Percentiles rank a stretch among this genome's conserved stretches.
These are phyloP conservation scores for Stramonita haemastoma DNA, from an alignment of 2,888 invertebrate genomes.

Conservation along the genomic window DNA sequence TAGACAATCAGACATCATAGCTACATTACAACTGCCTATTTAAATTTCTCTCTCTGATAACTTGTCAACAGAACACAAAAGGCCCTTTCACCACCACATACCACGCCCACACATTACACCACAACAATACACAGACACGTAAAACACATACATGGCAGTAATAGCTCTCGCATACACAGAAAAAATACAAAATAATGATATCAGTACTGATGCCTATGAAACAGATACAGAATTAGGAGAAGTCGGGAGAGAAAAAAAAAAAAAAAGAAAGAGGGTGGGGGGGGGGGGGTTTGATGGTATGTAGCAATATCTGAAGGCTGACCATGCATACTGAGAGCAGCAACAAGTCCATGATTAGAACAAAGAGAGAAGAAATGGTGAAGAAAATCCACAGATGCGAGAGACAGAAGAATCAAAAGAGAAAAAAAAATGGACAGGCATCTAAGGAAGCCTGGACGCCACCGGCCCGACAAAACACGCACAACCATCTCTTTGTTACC, in stretches of 20 bases:
- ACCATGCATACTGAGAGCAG: slow-evolving; percentile 34
- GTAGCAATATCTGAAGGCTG: background rate
- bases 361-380: background rate
- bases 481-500: slow-evolving; percentile 9
- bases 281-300: background rate
- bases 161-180: slow-evolving; percentile 1
- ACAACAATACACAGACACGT: background rate
- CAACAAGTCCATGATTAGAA: slow-evolving; percentile 26
- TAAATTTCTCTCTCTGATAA: too few relatives aligned
- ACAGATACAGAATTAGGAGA: background rate
- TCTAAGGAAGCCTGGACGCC: slow-evolving; percentile 20
- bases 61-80: too few relatives aligned
- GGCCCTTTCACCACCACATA: background rate
- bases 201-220: slow-evolving; percentile 24
- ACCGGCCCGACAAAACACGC: slow-evolving; percentile 25
- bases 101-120: background rate
- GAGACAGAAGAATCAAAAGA: background rate
- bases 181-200: background rate
- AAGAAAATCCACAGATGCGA: background rate
- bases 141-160: background rate
- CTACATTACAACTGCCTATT: too few relatives aligned
- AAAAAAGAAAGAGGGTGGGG: background rate
- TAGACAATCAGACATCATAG: too few relatives aligned
- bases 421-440: background rate
- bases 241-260: background rate